Evolutionary conservation across 2,888 invertebrate species (phyloP).

Genomic region (Geotrupes spiniger): DNA sequence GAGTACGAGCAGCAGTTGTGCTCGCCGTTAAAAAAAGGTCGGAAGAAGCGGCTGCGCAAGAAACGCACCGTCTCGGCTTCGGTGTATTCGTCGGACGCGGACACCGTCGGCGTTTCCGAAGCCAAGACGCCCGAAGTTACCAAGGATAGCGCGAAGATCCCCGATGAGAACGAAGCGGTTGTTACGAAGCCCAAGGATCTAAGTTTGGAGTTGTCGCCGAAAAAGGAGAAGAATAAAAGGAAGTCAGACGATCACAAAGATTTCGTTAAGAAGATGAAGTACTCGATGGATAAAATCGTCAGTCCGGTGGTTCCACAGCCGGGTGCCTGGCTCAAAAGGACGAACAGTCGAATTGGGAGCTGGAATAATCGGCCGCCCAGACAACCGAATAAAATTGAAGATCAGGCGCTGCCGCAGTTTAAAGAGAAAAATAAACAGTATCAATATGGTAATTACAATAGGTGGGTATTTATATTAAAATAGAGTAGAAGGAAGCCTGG

Average conservation of each 20-base stretch:
- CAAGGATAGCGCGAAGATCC: conserved; percentile 48
- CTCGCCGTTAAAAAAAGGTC: conserved; percentile 63
- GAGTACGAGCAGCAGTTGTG: conserved; percentile 79
- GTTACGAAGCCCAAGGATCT: conserved; percentile 38
- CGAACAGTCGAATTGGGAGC: conserved; percentile 35
- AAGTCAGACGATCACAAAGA: conserved; percentile 57
- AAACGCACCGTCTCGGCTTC: conserved; percentile 54
- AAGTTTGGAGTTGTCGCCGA: conserved; percentile 39
- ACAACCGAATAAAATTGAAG: conserved; percentile 48
- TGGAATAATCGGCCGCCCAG: conserved; percentile 46
- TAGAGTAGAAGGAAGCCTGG: no score
- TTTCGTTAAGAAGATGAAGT: conserved; percentile 61
- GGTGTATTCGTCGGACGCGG: conserved; percentile 26
- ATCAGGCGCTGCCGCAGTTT: conserved; percentile 62
- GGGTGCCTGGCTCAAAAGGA: conserved; percentile 72
- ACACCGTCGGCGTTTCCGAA: conserved; percentile 38
- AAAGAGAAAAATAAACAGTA: conserved; percentile 76
- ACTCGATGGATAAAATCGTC: conserved; percentile 83
- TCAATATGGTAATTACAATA: conserved; percentile 95
- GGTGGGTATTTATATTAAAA: conserved; percentile 50
- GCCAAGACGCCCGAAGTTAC: conserved; percentile 48
- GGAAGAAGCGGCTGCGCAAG: conserved; percentile 65
- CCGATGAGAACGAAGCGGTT: conserved; percentile 35
- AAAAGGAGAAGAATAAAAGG: conserved; percentile 58
- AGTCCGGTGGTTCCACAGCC: conserved; percentile 90